Conservation (phyloP, 2,888 invertebrate genomes). For the Andrena dorsata region DNA sequence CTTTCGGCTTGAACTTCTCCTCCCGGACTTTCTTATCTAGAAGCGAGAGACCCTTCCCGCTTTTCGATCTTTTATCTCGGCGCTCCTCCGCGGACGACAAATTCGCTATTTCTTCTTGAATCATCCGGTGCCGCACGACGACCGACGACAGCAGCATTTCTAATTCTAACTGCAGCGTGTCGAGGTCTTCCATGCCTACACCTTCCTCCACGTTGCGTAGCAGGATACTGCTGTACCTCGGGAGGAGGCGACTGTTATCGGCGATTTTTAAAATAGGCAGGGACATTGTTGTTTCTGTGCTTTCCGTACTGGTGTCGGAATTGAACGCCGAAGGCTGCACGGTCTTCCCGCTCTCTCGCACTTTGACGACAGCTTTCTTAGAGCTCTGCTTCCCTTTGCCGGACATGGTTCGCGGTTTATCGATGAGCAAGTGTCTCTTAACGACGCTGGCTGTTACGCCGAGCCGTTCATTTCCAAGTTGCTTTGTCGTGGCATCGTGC, state of each 20-base stretch:
- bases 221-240: slow-evolving; percentile 87
- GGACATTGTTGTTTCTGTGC: slow-evolving; percentile 77
- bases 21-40: slow-evolving; percentile 81
- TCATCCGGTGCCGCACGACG: slow-evolving; percentile 91
- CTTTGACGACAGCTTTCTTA: slow-evolving; percentile 80
- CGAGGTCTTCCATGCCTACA: slow-evolving; percentile 95
- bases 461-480: slow-evolving; percentile 35
- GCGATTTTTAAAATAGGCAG: slow-evolving; percentile 89
- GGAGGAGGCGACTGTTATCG: slow-evolving; percentile 89
- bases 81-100: slow-evolving; percentile 88
- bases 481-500: not conserved
- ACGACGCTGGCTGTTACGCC: not conserved
- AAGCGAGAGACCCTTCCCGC: slow-evolving; percentile 80
- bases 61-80: slow-evolving; percentile 86
- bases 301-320: slow-evolving; percentile 78
- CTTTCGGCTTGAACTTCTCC: slow-evolving; percentile 80
- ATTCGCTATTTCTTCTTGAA: slow-evolving; percentile 91
- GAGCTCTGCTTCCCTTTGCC: slow-evolving; percentile 83
- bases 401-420: slow-evolving; percentile 74
- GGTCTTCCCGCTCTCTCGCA: slow-evolving; percentile 78
- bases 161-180: slow-evolving; percentile 93
- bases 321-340: slow-evolving; percentile 72
- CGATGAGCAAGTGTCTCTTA: not conserved
- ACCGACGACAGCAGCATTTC: slow-evolving; percentile 94
- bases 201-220: slow-evolving; percentile 90